Percentiles rank a stretch among this genome's conserved stretches.
Conservation (phyloP, 1,140 invertebrate genomes). For the Babylonia areolata region DNA sequence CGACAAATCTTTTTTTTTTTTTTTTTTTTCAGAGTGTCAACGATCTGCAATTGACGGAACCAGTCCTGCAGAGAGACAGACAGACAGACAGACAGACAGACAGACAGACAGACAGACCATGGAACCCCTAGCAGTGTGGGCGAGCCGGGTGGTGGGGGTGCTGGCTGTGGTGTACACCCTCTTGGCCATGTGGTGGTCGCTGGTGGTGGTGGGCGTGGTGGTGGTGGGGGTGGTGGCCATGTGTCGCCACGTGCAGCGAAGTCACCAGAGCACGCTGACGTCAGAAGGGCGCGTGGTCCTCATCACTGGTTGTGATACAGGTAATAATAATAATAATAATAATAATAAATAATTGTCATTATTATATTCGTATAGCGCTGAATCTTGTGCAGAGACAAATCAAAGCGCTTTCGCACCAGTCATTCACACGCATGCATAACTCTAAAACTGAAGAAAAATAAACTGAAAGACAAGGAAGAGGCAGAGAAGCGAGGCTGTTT, state of each 20-base stretch:
- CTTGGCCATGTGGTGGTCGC: neutral
- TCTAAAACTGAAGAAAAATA: neutral
- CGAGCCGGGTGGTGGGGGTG: neutral
- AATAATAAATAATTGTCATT: too few species aligned
- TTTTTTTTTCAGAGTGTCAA: too few species aligned
- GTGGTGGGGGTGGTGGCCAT: neutral
- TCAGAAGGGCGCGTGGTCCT: neutral
- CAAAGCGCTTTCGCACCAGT: too few species aligned
- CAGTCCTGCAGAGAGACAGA: neutral
- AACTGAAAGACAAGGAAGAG: constrained; percentile 8
- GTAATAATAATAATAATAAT: too few species aligned
- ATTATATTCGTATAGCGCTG: neutral
- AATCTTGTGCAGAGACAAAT: too few species aligned
- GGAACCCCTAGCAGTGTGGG: neutral
- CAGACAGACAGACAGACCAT: neutral
- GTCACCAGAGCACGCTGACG: neutral
- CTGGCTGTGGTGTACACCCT: neutral
- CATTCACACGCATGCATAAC: too few species aligned
- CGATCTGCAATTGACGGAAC: too few species aligned
- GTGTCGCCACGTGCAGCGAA: neutral
- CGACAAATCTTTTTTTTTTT: too few species aligned
- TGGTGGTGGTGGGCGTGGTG: neutral
- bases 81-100: constrained; percentile 18
- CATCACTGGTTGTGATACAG: constrained; percentile 24
- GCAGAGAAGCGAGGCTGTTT: too few species aligned